Evolutionary conservation across 2,888 invertebrate species (phyloP).

Genomic region (Cephus pygmeus): DNA sequence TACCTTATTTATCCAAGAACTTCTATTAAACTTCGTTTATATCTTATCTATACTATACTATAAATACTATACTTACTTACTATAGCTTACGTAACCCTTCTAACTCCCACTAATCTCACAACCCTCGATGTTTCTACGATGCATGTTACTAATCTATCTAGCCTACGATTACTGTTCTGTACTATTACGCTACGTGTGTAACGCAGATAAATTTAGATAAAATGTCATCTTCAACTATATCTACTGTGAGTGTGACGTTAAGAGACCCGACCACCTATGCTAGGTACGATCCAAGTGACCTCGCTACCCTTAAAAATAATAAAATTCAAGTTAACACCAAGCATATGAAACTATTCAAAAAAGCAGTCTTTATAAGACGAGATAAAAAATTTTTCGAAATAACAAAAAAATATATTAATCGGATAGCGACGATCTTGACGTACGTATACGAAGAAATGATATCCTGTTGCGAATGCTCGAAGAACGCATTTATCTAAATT

Average conservation of each 20-base stretch:
- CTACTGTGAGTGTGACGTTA: background rate
- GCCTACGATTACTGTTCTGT: conserved; percentile 11
- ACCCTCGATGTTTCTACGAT: conserved; percentile 51
- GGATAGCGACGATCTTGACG: background rate
- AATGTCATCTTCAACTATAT: background rate
- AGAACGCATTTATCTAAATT: background rate
- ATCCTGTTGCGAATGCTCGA: background rate
- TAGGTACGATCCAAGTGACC: background rate
- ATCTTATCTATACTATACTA: conserved; percentile 9
- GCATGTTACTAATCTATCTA: conserved; percentile 34
- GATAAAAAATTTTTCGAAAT: background rate
- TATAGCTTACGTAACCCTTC: conserved; percentile 16
- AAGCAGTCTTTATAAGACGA: background rate
- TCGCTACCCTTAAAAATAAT: conserved; percentile 16
- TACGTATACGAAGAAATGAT: background rate
- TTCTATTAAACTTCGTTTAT: background rate
- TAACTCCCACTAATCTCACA: conserved; percentile 41
- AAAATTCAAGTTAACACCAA: conserved; percentile 21
- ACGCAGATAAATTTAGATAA: conserved; percentile 18
- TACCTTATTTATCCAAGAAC: background rate
- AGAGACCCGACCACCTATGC: background rate
- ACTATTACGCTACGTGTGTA: conserved; percentile 12
- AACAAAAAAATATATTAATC: background rate
- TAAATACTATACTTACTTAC: conserved; percentile 6
- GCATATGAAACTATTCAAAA: background rate